Conservation (phyloP, 2,888 invertebrate genomes). For the Cryptops parisi region DNA sequence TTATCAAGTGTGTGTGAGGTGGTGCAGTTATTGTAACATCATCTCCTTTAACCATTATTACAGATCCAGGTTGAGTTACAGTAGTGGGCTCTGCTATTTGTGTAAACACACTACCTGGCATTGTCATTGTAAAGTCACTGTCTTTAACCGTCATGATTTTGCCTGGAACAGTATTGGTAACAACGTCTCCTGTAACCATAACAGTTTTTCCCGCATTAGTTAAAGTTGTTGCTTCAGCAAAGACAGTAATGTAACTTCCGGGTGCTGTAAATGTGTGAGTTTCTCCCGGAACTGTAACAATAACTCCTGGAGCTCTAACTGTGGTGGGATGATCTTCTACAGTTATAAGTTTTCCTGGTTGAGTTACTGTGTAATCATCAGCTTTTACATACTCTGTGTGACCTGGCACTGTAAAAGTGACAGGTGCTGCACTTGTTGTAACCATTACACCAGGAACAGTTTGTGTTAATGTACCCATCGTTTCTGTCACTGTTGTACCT, state of each 20-base stretch:
- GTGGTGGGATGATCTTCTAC: neutral
- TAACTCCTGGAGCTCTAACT: neutral
- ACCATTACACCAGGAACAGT: neutral
- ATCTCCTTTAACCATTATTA: neutral
- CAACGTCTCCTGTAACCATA: neutral
- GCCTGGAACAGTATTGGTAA: neutral
- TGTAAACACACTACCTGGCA: neutral
- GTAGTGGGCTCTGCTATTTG: neutral
- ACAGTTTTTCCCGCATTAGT: neutral
- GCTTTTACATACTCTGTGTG: neutral
- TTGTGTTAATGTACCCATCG: neutral
- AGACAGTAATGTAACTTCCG: neutral
- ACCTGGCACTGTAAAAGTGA: neutral
- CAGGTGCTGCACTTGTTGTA: neutral
- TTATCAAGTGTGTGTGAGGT: neutral
- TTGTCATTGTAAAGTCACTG: neutral
- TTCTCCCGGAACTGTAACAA: neutral
- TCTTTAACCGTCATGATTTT: neutral
- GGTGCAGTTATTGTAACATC: neutral
- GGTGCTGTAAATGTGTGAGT: neutral
- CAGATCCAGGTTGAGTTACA: neutral
- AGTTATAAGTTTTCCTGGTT: neutral
- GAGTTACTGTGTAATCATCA: too few relatives aligned
- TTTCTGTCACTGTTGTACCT: neutral
- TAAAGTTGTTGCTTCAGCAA: neutral